phyloP scores from a whole-genome alignment of 1,140 invertebrate species.

The Drosophila nebulosa region DNA sequence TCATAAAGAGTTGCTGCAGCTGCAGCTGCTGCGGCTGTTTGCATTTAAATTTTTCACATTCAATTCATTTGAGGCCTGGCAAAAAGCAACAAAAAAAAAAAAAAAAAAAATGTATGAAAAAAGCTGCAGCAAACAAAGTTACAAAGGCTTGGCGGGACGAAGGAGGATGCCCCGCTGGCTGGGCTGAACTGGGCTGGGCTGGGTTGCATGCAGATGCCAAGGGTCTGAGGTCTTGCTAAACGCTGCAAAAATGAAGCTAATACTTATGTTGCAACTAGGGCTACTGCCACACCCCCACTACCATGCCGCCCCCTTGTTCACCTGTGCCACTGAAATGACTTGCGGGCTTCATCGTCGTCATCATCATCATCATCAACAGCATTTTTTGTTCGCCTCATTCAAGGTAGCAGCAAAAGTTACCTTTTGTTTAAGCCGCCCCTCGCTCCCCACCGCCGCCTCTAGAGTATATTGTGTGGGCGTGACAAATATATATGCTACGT shows the following conservation, averaged over 20 bases:
- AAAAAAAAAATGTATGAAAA: slow-evolving; percentile 15
- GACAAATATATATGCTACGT: slow-evolving; percentile 37
- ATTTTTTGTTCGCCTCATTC: slow-evolving; percentile 30
- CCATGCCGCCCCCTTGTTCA: background rate
- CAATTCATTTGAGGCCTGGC: slow-evolving; percentile 76
- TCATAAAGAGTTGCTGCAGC: slow-evolving; percentile 32
- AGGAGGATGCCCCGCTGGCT: background rate
- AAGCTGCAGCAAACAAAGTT: slow-evolving; percentile 62
- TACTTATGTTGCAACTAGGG: slow-evolving; percentile 69
- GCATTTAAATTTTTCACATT: slow-evolving; percentile 79
- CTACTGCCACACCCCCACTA: slow-evolving; percentile 29
- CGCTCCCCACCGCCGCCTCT: background rate
- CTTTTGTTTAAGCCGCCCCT: slow-evolving; percentile 34
- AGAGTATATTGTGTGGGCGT: slow-evolving; percentile 58
- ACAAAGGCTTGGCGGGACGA: slow-evolving; percentile 48
- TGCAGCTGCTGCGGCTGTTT: slow-evolving; percentile 70
- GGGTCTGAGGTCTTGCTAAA: slow-evolving; percentile 43
- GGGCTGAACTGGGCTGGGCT: background rate
- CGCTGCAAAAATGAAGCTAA: slow-evolving; percentile 73
- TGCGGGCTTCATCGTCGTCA: slow-evolving; percentile 47
- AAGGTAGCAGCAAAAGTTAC: slow-evolving; percentile 42
- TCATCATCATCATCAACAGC: slow-evolving; percentile 21
- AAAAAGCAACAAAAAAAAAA: slow-evolving; percentile 35
- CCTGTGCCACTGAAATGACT: slow-evolving; percentile 58
- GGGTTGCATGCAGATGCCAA: background rate